phyloP scores from a whole-genome alignment of 2,113 vertebrate species.

The Cromileptes altivelis region DNA sequence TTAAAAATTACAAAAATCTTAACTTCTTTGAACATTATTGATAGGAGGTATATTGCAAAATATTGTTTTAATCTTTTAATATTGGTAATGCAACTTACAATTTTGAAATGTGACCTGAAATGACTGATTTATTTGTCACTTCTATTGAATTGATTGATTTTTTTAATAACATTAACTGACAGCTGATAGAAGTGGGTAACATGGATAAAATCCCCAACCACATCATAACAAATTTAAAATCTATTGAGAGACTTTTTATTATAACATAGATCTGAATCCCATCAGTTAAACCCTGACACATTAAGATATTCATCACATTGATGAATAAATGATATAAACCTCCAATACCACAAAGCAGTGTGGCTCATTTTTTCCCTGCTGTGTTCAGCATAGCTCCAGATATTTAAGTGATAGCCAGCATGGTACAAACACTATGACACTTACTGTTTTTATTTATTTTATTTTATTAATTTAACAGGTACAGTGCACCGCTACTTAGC shows the following conservation, averaged over 20 bases:
- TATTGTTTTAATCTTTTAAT: background rate
- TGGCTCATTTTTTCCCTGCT: background rate
- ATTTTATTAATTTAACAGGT: no score
- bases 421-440: background rate
- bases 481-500: no score
- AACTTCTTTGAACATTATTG: background rate
- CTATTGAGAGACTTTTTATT: background rate
- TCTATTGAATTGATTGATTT: background rate
- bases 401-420: background rate
- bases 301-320: background rate
- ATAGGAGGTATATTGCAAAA: background rate
- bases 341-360: background rate
- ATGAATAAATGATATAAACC: background rate
- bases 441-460: no score
- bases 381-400: background rate
- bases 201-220: background rate
- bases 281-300: background rate
- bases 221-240: background rate
- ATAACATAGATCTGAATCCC: background rate
- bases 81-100: no score
- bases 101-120: background rate
- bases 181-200: background rate
- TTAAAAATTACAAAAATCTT: slow-evolving; percentile 14
- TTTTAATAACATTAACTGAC: background rate
- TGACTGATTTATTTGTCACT: background rate